Evolutionary conservation across 2,113 vertebrate genomes (phyloP), one percentile per base, ranked within the genome.

Genomic region (Guaruba guarouba): DNA sequence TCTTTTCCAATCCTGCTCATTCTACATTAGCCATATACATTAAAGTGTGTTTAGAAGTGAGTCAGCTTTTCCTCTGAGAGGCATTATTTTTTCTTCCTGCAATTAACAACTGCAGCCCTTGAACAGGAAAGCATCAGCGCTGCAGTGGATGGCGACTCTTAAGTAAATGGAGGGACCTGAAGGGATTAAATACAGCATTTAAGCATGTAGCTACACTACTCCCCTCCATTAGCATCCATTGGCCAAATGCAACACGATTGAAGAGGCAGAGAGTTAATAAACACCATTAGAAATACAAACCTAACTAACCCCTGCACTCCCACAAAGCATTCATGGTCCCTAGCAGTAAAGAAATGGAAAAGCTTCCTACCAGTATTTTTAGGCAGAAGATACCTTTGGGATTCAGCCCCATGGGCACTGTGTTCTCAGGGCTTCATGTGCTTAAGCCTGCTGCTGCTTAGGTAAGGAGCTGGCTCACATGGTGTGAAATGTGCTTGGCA

Each of bases 31-130:
- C 28, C 64, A 43, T 61, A 62, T 3, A 48, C 3, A 0, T 2
- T 23, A 41, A 35, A 2, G 16, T 1, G 7, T 1, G 0, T 55
- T 14, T 17, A 49, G 25, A 43, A 33, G 7, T 2, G 1, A 75
- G 24, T 23, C 6, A 48, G 23, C 28, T 43, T 91, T 57, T 44
- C 16, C 19, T 68, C 35, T 33, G 61, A 59, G 33, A 22, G 81
- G 15, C 14, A 44, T 22, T 28, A 64, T 41, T 68, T 31, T 70
- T 62, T 77, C 19, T 46, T 71, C 74, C 70, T 85, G 29, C 62
- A 94, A 35, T 28, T 70, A 54, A 70, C 10, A 87, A 16, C 20
- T 61, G 10, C 11, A 62, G 67, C 39, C 6, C 0, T 2, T 44
- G 31, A 57, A 73, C 10, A 49, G 43, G 41, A 63, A 46, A 59